phyloP scores from a whole-genome alignment of 1,140 invertebrate species.

The Drosophila kikkawai region DNA sequence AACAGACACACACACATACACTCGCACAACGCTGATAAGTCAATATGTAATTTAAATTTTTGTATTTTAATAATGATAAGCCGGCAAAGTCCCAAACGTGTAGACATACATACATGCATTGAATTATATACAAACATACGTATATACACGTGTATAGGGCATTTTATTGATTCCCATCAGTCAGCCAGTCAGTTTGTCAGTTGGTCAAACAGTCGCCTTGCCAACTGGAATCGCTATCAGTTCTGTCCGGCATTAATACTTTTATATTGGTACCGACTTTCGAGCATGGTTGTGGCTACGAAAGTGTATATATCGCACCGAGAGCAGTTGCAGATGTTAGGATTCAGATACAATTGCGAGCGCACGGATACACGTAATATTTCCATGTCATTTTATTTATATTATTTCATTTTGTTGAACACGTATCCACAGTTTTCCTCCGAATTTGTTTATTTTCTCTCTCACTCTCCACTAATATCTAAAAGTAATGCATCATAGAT shows the following conservation, averaged over 20 bases:
- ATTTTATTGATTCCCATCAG: conserved; percentile 62
- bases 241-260: conserved; percentile 51
- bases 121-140: neutral
- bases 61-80: conserved; percentile 78
- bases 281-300: conserved; percentile 9
- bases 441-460: conserved; percentile 37
- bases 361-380: conserved; percentile 3
- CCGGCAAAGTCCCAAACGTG: conserved; percentile 53
- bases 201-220: conserved; percentile 39
- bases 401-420: conserved; percentile 21
- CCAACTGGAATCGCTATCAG: conserved; percentile 53
- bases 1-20: conserved; percentile 23
- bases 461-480: conserved; percentile 10
- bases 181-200: conserved; percentile 34
- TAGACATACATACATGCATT: conserved; percentile 15
- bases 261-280: conserved; percentile 32
- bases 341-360: conserved; percentile 22
- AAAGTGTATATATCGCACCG: conserved; percentile 6
- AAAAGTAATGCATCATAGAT: conserved; percentile 47
- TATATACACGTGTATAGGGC: neutral
- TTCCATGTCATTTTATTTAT: conserved; percentile 19
- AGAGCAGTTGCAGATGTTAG: conserved; percentile 24
- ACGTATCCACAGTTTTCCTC: conserved; percentile 3
- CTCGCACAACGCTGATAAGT: conserved; percentile 63
- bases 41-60: conserved; percentile 80